Conservation (phyloP, 2,113 vertebrate species). For the Notothenia coriiceps region DNA sequence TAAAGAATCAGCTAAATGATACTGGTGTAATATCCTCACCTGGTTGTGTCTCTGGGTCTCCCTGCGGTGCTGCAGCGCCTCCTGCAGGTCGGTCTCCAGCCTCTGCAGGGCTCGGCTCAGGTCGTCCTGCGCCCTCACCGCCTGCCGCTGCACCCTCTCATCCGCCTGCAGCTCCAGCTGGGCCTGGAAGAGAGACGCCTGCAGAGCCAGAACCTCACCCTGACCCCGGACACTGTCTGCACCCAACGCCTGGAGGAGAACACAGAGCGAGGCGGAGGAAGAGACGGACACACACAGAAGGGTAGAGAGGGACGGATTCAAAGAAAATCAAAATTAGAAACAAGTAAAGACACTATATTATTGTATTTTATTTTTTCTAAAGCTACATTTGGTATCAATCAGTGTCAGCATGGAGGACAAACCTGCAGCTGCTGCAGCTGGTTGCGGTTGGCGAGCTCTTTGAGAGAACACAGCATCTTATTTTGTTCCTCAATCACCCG, state of each 20-base stretch:
- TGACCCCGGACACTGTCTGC: constrained; percentile 75
- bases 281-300: not conserved
- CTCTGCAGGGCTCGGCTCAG: constrained; percentile 80
- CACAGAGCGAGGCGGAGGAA: not conserved
- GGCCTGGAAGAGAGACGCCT: constrained; percentile 88
- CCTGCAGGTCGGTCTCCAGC: constrained; percentile 82
- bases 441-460: constrained; percentile 84
- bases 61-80: constrained; percentile 86
- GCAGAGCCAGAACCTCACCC: constrained; percentile 85
- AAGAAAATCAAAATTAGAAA: too few relatives aligned
- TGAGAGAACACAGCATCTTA: constrained; percentile 88
- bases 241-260: constrained; percentile 57
- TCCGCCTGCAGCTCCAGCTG: constrained; percentile 90
- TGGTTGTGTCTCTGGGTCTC: constrained; percentile 90
- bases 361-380: not conserved
- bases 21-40: constrained; percentile 67
- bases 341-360: not conserved
- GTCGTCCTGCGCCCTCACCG: constrained; percentile 84
- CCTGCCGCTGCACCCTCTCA: constrained; percentile 83
- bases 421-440: constrained; percentile 88
- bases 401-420: constrained; percentile 19
- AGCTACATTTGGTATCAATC: not conserved
- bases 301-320: not conserved
- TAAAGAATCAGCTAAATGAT: too few relatives aligned
- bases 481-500: constrained; percentile 89